These are phyloP conservation scores for Muschampia plurimacula DNA, from an alignment of 2,888 invertebrate species.

Conservation along the genomic window DNA sequence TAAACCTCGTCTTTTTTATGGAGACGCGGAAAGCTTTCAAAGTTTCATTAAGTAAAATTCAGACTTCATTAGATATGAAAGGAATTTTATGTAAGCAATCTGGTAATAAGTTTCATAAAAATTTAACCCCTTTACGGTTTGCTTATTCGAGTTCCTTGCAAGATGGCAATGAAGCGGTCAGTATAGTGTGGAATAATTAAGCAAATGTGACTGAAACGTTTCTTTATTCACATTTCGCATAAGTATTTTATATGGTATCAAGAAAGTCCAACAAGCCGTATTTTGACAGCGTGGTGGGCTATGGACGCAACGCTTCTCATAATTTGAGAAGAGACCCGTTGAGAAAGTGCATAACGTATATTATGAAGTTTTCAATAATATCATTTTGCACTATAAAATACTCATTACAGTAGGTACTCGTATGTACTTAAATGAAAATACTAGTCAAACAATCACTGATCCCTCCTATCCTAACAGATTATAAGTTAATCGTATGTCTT, in stretches of 20 bases:
- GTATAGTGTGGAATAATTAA: background rate
- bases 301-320: too few relatives aligned
- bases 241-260: too few relatives aligned
- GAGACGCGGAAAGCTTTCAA: constrained; percentile 28
- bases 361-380: too few relatives aligned
- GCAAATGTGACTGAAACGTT: too few relatives aligned
- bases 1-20: constrained; percentile 34
- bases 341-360: too few relatives aligned
- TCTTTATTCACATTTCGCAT: too few relatives aligned
- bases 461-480: constrained; percentile 32
- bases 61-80: constrained; percentile 30
- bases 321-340: too few relatives aligned
- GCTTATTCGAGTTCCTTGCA: background rate
- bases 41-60: constrained; percentile 34
- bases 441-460: constrained; percentile 29
- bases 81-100: constrained; percentile 19
- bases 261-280: too few relatives aligned
- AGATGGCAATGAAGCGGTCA: too few relatives aligned
- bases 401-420: too few relatives aligned
- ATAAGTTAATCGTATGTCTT: constrained; percentile 43
- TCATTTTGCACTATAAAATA: constrained; percentile 2
- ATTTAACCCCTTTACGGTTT: background rate
- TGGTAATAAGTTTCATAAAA: background rate
- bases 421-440: constrained; percentile 6
- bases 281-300: too few relatives aligned